A percentile compares a stretch with the other conserved stretches of the same genome.
Conservation (phyloP, 92 coral and sea anemone genomes). For the Parazoanthus darwini region DNA sequence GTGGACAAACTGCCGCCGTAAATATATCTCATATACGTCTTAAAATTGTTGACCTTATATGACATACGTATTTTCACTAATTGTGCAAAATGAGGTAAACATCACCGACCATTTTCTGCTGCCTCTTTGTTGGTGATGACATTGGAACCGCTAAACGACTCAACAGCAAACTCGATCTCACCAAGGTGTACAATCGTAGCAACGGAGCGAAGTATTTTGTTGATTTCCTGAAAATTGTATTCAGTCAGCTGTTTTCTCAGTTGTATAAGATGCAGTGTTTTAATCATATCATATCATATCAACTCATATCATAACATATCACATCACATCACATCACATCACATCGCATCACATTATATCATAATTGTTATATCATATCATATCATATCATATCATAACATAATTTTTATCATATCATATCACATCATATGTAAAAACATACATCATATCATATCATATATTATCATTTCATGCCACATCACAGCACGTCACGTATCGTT, state of each 20-base stretch:
- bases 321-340: neutral
- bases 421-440: too few relatives aligned
- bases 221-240: constrained; percentile 19
- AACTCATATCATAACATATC: neutral
- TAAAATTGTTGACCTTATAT: too few relatives aligned
- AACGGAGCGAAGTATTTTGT: constrained; percentile 11
- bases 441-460: neutral
- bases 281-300: neutral
- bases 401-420: neutral
- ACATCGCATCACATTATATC: neutral
- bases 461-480: too few relatives aligned
- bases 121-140: constrained; percentile 1
- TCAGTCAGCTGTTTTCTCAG: neutral
- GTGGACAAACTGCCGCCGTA: too few relatives aligned
- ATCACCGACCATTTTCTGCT: neutral
- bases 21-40: too few relatives aligned
- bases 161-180: constrained; percentile 6
- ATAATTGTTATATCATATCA: neutral
- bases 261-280: neutral
- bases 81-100: neutral
- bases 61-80: too few relatives aligned
- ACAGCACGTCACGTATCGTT: neutral
- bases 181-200: constrained; percentile 37
- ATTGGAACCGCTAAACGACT: neutral
- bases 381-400: neutral